Base-by-base conservation (phyloP, 2,113 vertebrate genomes). In the Dendrocopos noguchii region DNA sequence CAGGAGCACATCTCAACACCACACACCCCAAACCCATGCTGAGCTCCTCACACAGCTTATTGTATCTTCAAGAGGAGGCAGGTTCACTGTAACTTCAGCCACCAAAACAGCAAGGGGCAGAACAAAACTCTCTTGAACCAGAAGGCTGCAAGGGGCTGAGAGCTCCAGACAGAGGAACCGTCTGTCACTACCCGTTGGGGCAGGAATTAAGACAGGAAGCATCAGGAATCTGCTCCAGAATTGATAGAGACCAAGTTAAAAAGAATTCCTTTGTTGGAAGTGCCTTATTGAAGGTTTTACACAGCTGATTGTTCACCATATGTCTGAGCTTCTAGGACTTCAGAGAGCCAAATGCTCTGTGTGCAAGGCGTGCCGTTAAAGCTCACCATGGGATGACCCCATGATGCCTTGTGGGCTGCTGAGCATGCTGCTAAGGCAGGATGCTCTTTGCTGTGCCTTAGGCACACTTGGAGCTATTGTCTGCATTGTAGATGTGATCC, bases 141-240 rank as follows among this genome's bases (percentile, higher is more conserved):
- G 19, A 78, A 28, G 21, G 66, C 19, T 80, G 46, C 63, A 25
- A 84, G 25, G 36, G 19, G 39, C 17, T 3, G 47, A 64, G 39
- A 88, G 71, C 81, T 42, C 2, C 2, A 2, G 87, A 33, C 27
- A 70, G 75, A 85, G 60, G 67, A 94, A 88, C 72, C 8, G 70
- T 18, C 93, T 91, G 82, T 52, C 68, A 46, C 79, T 55, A 46
- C 36, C 6, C 57, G 4, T 8, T 9, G 56, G 93, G 75, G 56
- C 33, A 77, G 76, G 87, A 92, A 87, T 77, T 22, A 36, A 83
- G 65, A 74, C 72, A 91, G 91, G 93, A 91, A 90, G 76, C 61
- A 64, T 56, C 56, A 78, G 47, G 57, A 92, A 92, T 84, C 60
- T 64, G 75, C 81, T 95, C 85, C 73, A 88, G 85, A 85, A 93